Conservation (phyloP, 1,140 invertebrate species). For the Diprion similis region DNA sequence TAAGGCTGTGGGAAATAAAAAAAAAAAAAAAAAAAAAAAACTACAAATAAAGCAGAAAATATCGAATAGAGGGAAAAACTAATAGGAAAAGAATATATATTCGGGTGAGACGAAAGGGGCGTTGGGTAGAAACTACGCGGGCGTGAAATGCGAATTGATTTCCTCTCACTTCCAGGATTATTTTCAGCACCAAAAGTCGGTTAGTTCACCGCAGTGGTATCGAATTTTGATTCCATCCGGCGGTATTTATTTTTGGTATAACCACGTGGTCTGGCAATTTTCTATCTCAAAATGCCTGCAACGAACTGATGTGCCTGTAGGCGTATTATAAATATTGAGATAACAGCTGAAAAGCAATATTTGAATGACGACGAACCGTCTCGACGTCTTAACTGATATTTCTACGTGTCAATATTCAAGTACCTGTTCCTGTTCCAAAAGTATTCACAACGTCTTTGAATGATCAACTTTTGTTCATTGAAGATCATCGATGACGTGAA, state of each 20-base stretch:
- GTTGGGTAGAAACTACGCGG: neutral
- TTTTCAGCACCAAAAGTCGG: neutral
- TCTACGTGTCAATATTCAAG: too few relatives aligned
- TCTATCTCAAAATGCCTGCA: neutral
- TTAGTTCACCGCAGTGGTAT: neutral
- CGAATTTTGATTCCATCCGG: neutral
- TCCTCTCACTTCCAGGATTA: slow-evolving; percentile 4
- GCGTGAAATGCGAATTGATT: slow-evolving; percentile 1
- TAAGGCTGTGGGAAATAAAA: neutral
- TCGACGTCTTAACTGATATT: too few relatives aligned
- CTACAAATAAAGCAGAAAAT: neutral
- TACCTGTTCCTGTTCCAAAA: too few relatives aligned
- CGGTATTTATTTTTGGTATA: neutral
- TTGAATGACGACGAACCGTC: too few relatives aligned
- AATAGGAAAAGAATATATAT: neutral
- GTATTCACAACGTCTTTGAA: too few relatives aligned
- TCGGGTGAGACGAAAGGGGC: neutral
- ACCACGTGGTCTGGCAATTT: neutral
- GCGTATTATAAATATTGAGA: too few relatives aligned
- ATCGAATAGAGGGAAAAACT: neutral
- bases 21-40: slow-evolving; percentile 1
- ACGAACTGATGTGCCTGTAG: too few relatives aligned
- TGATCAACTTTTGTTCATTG: too few relatives aligned
- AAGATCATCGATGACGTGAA: too few relatives aligned
- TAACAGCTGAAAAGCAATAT: too few relatives aligned